These are phyloP conservation scores for Rhimphoctona megacephalus DNA, from an alignment of 2,888 invertebrate genomes.

Conservation along the genomic window DNA sequence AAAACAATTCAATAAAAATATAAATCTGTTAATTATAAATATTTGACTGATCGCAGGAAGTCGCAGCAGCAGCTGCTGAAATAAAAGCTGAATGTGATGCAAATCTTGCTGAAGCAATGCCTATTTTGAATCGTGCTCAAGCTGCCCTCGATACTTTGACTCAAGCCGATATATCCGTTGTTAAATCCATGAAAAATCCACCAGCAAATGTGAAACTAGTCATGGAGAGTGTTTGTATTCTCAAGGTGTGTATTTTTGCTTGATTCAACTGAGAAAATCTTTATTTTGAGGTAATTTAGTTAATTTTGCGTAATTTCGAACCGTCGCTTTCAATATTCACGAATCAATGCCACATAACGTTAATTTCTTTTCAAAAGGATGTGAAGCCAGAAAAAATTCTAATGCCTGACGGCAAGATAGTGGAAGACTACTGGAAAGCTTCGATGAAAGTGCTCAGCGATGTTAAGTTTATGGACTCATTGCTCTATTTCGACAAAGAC, in stretches of 20 bases:
- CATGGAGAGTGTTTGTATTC: slow-evolving; percentile 98
- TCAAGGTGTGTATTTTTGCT: slow-evolving; percentile 88
- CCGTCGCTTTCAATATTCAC: not conserved
- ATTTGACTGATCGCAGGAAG: slow-evolving; percentile 73
- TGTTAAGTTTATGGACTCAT: slow-evolving; percentile 94
- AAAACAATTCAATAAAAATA: not conserved
- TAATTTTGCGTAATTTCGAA: not conserved
- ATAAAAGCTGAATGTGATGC: slow-evolving; percentile 98
- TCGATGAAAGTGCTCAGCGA: slow-evolving; percentile 95
- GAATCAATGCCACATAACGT: not conserved
- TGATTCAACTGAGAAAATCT: not conserved
- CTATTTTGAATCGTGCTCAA: slow-evolving; percentile 94
- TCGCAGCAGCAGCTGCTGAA: slow-evolving; percentile 88
- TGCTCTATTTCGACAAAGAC: slow-evolving; percentile 96
- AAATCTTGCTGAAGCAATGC: slow-evolving; percentile 95
- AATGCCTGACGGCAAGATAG: slow-evolving; percentile 92
- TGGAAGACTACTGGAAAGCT: slow-evolving; percentile 97
- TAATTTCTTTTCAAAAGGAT: slow-evolving; percentile 86
- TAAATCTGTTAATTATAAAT: not conserved
- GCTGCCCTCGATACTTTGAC: slow-evolving; percentile 96
- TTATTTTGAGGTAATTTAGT: not conserved
- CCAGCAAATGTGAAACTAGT: slow-evolving; percentile 95
- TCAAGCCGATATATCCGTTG: slow-evolving; percentile 95
- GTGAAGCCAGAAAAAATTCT: slow-evolving; percentile 95
- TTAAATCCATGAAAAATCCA: slow-evolving; percentile 98